Evolutionary conservation across 2,113 vertebrate species (phyloP).

Genomic region (Lagopus muta): DNA sequence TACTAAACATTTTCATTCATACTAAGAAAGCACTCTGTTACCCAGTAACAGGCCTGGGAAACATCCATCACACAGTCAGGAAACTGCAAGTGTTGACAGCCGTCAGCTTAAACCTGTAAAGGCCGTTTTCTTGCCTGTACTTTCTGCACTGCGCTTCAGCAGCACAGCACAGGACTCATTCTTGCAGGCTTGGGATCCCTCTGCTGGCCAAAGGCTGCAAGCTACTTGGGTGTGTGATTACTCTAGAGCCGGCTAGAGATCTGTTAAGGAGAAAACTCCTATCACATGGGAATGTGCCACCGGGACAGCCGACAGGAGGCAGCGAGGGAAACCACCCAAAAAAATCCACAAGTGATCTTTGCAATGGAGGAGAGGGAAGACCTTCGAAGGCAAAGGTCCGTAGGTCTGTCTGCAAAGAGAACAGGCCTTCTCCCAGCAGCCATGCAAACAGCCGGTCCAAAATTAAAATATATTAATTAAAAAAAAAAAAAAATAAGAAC

Average conservation of each 20-base stretch:
- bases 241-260: background rate
- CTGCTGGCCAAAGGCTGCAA: constrained; percentile 30
- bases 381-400: fast-evolving
- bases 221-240: fast-evolving
- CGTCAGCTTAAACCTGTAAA: background rate
- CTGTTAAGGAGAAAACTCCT: background rate
- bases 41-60: background rate
- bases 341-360: background rate
- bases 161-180: background rate
- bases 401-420: background rate
- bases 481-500: background rate
- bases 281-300: background rate
- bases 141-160: background rate
- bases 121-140: fast-evolving
- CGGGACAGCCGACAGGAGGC: fast-evolving
- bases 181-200: constrained; percentile 35
- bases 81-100: fast-evolving
- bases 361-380: background rate
- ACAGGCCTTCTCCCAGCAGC: background rate
- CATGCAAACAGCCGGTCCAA: fast-evolving
- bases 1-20: background rate
- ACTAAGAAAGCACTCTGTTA: background rate
- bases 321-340: background rate
- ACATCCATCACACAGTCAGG: fast-evolving
- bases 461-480: background rate